A percentile compares a stretch with the other conserved stretches of the same genome.
Evolutionary conservation across 2,113 vertebrate genomes (phyloP).

Genomic region (Odobenus rosmarus): DNA sequence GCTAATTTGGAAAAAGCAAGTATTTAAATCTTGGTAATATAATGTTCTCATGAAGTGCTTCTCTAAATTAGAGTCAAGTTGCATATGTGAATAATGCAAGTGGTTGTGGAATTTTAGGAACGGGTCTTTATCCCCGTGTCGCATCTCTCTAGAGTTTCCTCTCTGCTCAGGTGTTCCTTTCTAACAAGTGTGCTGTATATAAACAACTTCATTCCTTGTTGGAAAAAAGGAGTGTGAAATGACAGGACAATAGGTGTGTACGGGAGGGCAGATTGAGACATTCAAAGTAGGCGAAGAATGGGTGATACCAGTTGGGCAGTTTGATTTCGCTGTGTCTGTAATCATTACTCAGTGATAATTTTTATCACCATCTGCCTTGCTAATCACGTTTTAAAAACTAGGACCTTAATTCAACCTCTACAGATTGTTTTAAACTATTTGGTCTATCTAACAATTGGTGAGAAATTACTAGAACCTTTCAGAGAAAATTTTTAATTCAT

Average conservation of each 20-base stretch:
- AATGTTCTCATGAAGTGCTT: neutral
- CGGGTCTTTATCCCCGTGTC: neutral
- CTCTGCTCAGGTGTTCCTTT: neutral
- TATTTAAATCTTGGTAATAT: neutral
- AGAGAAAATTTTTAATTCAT: slow-evolving; percentile 68
- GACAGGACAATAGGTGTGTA: neutral
- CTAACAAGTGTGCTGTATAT: neutral
- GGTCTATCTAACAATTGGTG: slow-evolving; percentile 64
- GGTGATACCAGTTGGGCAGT: too few relatives aligned
- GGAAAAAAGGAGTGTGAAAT: neutral
- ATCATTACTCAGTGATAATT: neutral
- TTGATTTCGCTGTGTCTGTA: neutral
- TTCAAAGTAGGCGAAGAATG: neutral
- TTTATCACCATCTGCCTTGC: slow-evolving; percentile 28
- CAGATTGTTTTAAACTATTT: slow-evolving; percentile 62
- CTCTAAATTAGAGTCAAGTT: neutral
- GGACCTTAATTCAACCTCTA: slow-evolving; percentile 23
- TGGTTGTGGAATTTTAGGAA: neutral
- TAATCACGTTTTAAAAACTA: slow-evolving; percentile 38
- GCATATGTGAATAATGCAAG: neutral
- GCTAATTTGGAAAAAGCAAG: neutral
- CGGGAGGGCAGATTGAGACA: neutral
- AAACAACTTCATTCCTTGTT: neutral
- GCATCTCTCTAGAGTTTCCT: neutral
- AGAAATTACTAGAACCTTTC: slow-evolving; percentile 60